Conservation (phyloP, 2,888 invertebrate species). For the Lasioglossum villosulum region DNA sequence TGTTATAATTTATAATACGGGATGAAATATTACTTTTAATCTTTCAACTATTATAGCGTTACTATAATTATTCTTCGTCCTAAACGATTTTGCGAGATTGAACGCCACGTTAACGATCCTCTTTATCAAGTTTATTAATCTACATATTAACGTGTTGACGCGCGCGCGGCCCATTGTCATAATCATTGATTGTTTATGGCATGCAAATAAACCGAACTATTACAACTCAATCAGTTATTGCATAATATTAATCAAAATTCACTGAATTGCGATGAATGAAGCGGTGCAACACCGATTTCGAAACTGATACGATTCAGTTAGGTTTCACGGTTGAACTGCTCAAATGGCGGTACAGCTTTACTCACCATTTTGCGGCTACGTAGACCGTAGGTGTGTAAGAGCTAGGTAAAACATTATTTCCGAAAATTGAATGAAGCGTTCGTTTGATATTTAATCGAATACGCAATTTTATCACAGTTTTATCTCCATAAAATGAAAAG, state of each 20-base stretch:
- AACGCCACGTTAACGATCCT: neutral
- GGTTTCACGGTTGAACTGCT: neutral
- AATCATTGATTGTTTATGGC: neutral
- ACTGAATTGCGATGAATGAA: neutral
- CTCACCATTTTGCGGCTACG: neutral
- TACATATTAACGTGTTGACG: neutral
- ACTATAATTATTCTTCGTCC: neutral
- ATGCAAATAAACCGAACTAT: neutral
- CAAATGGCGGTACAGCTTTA: neutral
- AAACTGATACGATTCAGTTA: neutral
- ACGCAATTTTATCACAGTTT: too few relatives aligned
- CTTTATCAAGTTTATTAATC: slow-evolving; percentile 7
- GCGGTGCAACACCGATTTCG: neutral
- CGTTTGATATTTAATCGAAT: neutral
- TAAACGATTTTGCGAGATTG: neutral
- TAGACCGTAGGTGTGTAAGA: neutral
- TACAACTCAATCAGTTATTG: slow-evolving; percentile 12
- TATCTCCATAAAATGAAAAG: too few relatives aligned
- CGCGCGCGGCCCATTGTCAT: neutral
- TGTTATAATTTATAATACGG: neutral
- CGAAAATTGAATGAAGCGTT: neutral
- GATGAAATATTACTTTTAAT: neutral
- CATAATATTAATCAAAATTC: slow-evolving; percentile 6
- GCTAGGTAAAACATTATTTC: neutral
- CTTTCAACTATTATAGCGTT: neutral